Conservation (phyloP, 2,888 invertebrate genomes). For the Rhorus exstirpatorius region DNA sequence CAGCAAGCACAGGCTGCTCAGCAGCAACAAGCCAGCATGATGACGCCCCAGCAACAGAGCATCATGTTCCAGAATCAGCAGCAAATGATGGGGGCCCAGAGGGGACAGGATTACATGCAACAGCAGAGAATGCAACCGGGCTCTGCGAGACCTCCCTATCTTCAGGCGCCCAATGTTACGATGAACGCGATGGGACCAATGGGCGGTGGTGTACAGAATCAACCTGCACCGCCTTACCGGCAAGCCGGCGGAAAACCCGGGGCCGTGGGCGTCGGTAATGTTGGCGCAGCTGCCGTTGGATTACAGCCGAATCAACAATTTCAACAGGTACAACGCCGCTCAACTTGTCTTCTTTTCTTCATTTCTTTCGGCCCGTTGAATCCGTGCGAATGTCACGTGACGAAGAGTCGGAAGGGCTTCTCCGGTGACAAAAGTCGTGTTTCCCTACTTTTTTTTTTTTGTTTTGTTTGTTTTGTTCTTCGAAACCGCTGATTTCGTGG, state of each 20-base stretch:
- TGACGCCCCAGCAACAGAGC: slow-evolving; percentile 83
- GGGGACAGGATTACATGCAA: slow-evolving; percentile 88
- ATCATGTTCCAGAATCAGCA: slow-evolving; percentile 86
- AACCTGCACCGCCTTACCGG: slow-evolving; percentile 93
- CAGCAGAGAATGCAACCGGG: slow-evolving; percentile 88
- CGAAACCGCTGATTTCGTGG: too few species aligned
- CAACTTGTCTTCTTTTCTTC: slow-evolving; percentile 4
- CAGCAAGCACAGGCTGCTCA: slow-evolving; percentile 85
- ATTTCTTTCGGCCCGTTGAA: background rate
- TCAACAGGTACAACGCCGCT: slow-evolving; percentile 87
- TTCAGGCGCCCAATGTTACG: slow-evolving; percentile 94
- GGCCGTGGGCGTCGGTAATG: slow-evolving; percentile 82
- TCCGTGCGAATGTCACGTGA: too few species aligned
- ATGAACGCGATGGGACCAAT: slow-evolving; percentile 92
- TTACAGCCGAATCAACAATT: slow-evolving; percentile 89
- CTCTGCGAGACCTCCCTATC: slow-evolving; percentile 89
- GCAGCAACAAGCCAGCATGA: slow-evolving; percentile 81
- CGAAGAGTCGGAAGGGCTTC: too few species aligned
- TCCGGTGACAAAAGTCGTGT: too few species aligned
- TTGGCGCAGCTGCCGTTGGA: slow-evolving; percentile 81
- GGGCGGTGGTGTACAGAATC: slow-evolving; percentile 87
- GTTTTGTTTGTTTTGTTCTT: too few species aligned
- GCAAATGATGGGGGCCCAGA: slow-evolving; percentile 89
- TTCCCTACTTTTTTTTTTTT: background rate
- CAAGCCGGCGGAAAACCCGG: slow-evolving; percentile 87